Evolutionary conservation across 2,888 invertebrate genomes (phyloP), one percentile per base, ranked within the genome.

Genomic region (Drosophila rellima): DNA sequence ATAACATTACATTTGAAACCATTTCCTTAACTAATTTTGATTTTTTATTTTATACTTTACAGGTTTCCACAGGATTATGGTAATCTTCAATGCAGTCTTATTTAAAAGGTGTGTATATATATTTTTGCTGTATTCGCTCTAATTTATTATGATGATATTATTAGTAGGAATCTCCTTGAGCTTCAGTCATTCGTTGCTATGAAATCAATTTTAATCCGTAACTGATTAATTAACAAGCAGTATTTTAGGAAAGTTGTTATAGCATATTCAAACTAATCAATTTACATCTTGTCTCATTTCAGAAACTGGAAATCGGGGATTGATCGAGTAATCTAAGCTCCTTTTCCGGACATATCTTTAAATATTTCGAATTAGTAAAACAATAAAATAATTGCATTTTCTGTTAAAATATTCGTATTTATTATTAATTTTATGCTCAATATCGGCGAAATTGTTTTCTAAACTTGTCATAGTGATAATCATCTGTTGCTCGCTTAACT

Each of bases 381-480:
- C n/a, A 42, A 57, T 52, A 64, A 40, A 15, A 15, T 15, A 23
- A 39, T 39, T 50, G 26, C 15, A 26, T 20, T 37, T 23, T 20
- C 11, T 37, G 17, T 40, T 60, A 20, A 35, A 66, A 54, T 37
- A 35, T 29, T 61, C 55, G 39, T 64, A 48, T 17, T 51, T 42
- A 76, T 48, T 74, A 55, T 56, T 56, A 18, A 45, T 6, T 10
- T 10, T 35, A 18, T 1, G 3, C 3, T 93, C 93, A 96, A 93
- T 96, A 97, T 93, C 98, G 94, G 83, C 97, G 94, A 93, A 98
- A 98, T 91, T 98, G 98, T 92, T 98, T 98, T 90, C 98, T 98
- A 92, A 99, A 99, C 91, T 96, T 96, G 92, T 98, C 98, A 93
- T 97, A 98, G 92, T 98, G 98, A 91, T 97, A 98, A 93, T 99